phyloP scores from a whole-genome alignment of 2,888 invertebrate species.

The Perdita meconis region DNA sequence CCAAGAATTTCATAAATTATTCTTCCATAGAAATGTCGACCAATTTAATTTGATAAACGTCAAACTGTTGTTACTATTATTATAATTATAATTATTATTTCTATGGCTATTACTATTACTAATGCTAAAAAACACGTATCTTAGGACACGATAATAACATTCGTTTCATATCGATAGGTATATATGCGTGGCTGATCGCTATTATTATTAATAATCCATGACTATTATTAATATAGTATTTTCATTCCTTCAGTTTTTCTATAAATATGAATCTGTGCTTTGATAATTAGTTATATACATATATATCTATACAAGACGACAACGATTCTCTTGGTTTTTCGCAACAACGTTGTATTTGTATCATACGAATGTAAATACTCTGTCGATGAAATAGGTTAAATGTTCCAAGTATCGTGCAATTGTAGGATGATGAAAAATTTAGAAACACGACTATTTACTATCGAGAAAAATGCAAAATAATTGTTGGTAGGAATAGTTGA shows the following conservation, averaged over 20 bases:
- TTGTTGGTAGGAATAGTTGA: background rate
- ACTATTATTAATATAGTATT: conserved; percentile 13
- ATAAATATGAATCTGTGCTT: conserved; percentile 8
- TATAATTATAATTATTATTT: too few relatives aligned
- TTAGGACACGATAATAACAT: background rate
- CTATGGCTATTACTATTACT: too few relatives aligned
- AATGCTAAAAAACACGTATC: background rate
- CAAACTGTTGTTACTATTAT: too few relatives aligned
- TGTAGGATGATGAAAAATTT: conserved; percentile 13
- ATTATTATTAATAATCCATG: conserved; percentile 25
- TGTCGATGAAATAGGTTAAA: conserved; percentile 8
- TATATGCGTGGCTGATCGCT: background rate
- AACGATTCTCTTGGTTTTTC: background rate
- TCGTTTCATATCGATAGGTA: background rate
- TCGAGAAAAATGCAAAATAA: background rate
- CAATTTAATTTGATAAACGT: too few relatives aligned
- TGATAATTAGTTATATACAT: background rate
- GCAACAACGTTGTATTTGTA: background rate
- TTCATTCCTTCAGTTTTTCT: background rate
- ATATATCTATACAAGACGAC: background rate
- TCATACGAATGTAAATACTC: conserved; percentile 28
- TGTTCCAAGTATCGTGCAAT: conserved; percentile 41
- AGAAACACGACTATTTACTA: background rate
- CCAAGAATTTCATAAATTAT: background rate
- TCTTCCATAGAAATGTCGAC: background rate